Conservation (phyloP, 1,140 invertebrate species). For the Drosophila dunni region DNA sequence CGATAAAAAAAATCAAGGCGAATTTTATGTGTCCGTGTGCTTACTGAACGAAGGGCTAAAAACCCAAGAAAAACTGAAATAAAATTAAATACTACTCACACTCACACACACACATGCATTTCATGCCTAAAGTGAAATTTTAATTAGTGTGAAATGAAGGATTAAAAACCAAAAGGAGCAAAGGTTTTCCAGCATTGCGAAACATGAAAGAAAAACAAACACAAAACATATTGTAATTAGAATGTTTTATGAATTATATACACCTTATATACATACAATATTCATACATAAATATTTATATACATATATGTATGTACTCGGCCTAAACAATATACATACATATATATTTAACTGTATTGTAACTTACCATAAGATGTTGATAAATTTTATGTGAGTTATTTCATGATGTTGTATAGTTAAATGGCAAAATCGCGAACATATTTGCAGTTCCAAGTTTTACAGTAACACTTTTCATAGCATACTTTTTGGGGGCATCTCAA, state of each 20-base stretch:
- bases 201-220: constrained; percentile 4
- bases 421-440: constrained; percentile 18
- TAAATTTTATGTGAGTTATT: constrained; percentile 78
- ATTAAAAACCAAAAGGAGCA: constrained; percentile 7
- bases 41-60: background rate
- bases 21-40: constrained; percentile 30
- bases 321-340: constrained; percentile 27
- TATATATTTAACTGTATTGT: constrained; percentile 26
- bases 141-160: background rate
- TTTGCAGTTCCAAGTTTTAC: constrained; percentile 1
- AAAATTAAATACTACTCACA: background rate
- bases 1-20: constrained; percentile 34
- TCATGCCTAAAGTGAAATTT: constrained; percentile 10
- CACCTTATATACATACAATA: constrained; percentile 67
- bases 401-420: constrained; percentile 77
- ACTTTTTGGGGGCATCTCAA: constrained; percentile 2
- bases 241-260: constrained; percentile 82
- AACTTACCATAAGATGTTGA: constrained; percentile 69
- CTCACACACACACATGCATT: background rate
- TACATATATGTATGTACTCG: constrained; percentile 13
- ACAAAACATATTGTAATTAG: constrained; percentile 66
- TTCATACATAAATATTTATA: constrained; percentile 30
- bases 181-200: constrained; percentile 59
- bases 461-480: constrained; percentile 5
- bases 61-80: background rate